A percentile compares a stretch with the other conserved stretches of the same genome.
Conservation (phyloP, 2,888 invertebrate species). For the Protula sp. region DNA sequence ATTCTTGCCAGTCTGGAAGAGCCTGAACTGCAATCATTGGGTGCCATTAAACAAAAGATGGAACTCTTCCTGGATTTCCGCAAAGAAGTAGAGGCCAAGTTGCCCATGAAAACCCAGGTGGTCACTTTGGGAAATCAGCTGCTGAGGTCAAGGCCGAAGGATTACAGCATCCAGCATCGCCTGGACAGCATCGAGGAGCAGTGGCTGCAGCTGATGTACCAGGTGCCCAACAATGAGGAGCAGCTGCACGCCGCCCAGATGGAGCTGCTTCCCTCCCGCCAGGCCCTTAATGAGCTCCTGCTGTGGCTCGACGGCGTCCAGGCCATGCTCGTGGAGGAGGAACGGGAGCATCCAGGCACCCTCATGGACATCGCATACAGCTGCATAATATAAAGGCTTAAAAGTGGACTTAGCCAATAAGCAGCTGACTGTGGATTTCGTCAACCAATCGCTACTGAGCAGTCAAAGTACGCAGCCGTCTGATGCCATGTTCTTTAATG, state of each 20-base stretch:
- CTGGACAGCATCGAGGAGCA: constrained; percentile 36
- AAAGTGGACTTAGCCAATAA: constrained; percentile 46
- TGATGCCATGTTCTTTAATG: too few relatives aligned
- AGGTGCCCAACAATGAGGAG: constrained; percentile 38
- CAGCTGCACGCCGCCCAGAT: constrained; percentile 45
- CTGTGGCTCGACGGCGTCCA: constrained; percentile 43
- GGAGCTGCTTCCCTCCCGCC: constrained; percentile 48
- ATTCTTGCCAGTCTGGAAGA: constrained; percentile 32
- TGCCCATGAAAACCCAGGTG: constrained; percentile 36
- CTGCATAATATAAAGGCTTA: constrained; percentile 32
- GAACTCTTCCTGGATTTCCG: constrained; percentile 48
- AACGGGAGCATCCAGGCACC: constrained; percentile 28
- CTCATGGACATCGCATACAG: constrained; percentile 30
- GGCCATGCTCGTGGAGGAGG: constrained; percentile 33
- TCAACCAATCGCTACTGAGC: constrained; percentile 35
- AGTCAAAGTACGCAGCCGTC: constrained; percentile 26
- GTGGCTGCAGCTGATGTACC: constrained; percentile 40
- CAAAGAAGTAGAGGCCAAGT: constrained; percentile 43
- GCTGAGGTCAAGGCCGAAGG: constrained; percentile 30
- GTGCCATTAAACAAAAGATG: constrained; percentile 36
- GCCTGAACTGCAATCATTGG: constrained; percentile 37
- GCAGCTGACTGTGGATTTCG: constrained; percentile 48
- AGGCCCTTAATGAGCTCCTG: constrained; percentile 43
- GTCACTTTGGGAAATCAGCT: constrained; percentile 39
- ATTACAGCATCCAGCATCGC: constrained; percentile 31